phyloP scores from a whole-genome alignment of 2,113 vertebrate genomes.

The Chrysemys picta region DNA sequence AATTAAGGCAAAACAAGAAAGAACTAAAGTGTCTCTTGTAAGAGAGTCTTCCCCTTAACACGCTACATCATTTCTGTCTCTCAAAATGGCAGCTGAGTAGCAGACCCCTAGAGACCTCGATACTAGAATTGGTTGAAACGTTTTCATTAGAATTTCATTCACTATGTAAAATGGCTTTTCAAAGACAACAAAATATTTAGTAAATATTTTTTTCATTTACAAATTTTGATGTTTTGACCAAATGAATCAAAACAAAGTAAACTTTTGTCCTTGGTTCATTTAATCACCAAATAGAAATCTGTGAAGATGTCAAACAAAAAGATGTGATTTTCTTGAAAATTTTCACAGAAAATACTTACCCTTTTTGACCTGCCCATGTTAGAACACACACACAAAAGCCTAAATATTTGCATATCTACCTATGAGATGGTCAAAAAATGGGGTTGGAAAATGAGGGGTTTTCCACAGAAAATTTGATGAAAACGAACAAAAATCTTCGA shows the following conservation, averaged over 20 bases:
- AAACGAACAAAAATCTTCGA: not conserved
- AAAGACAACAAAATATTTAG: constrained; percentile 6
- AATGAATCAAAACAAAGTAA: not conserved
- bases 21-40: not conserved
- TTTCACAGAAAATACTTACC: not conserved
- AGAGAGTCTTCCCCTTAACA: constrained; percentile 21
- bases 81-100: not conserved
- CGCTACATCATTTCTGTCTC: not conserved
- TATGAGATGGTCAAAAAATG: not conserved
- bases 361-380: not conserved
- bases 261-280: not conserved
- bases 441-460: not conserved
- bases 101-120: not conserved
- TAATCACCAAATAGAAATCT: not conserved
- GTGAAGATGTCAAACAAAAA: not conserved
- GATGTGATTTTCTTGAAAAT: not conserved
- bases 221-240: not conserved
- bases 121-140: not conserved
- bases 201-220: not conserved
- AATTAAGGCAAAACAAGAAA: constrained; percentile 42
- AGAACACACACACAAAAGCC: not conserved
- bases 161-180: constrained; percentile 4
- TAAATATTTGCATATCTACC: not conserved
- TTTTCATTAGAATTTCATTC: constrained; percentile 5
- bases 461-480: not conserved